Base-by-base conservation (phyloP, 2,113 vertebrate species). In the Antennarius striatus region DNA sequence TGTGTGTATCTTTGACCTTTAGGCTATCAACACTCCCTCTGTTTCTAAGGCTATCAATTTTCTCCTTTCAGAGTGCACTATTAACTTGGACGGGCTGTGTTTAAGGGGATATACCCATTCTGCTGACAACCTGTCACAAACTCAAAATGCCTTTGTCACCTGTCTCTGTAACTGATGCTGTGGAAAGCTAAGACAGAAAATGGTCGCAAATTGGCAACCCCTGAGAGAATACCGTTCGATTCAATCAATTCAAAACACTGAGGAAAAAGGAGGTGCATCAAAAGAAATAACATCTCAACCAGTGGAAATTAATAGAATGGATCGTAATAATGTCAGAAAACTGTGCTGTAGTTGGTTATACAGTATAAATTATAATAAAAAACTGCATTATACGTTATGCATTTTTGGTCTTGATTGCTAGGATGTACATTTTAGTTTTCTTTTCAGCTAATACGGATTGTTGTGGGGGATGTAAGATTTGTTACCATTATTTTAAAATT, bases 111-210 rank as follows among this genome's bases (percentile, higher is more conserved):
- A 77, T 82, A 77, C 73, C 60, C 48, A 56, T 15, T 28, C 76
- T 28, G 22, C 70, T 82, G 89, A 91, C 86, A 86, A 56, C 71
- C 80, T 84, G 89, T 86, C 88, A 89, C 73, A 86, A 74, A 73
- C 56, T 67, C 12, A 80, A 76, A 82, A 81, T 84, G 63, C 66
- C 69, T 80, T 68, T 84, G 79, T 80, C 79, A 73, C 69, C 64
- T 79, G 72, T 49, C 45, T 79, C 56, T 54, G 48, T 70, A 64
- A 73, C 67, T 29, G 58, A 83, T 81, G 80, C 77, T 56, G 32
- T 72, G 48, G 55, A 74, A 77, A 67, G 77, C 74, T 71, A 22
- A 57, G 36, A 69, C 63, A 65, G 45, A 68, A 81, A 63, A 80
- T 5, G 9, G 43, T 7, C 72, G 59, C 66, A 77, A 47, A 73